Conservation (phyloP, 2,797 vertebrate genomes). For the Betta splendens region DNA sequence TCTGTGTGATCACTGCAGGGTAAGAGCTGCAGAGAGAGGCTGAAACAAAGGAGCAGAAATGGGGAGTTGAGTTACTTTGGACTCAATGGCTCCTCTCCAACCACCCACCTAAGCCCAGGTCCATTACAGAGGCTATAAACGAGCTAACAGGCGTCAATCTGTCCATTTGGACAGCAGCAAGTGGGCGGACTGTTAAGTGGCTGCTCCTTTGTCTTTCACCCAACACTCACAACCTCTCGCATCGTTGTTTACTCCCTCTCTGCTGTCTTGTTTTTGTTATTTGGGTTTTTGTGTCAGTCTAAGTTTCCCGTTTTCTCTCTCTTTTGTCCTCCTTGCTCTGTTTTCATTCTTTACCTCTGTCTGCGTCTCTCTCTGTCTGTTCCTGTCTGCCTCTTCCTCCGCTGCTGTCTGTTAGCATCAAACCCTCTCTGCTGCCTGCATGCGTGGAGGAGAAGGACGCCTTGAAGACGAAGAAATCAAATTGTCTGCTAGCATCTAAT, state of each 20-base stretch:
- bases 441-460: slow-evolving; percentile 48
- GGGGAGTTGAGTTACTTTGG: slow-evolving; percentile 70
- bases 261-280: slow-evolving; percentile 13
- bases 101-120: slow-evolving; percentile 84
- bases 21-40: slow-evolving; percentile 46
- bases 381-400: slow-evolving; percentile 19
- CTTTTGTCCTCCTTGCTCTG: background rate
- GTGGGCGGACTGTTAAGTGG: slow-evolving; percentile 70
- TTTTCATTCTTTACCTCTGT: slow-evolving; percentile 10
- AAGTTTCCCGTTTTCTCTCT: slow-evolving; percentile 7
- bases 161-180: slow-evolving; percentile 64
- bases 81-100: slow-evolving; percentile 84
- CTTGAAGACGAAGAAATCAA: slow-evolving; percentile 76
- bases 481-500: slow-evolving; percentile 78
- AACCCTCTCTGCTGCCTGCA: slow-evolving; percentile 15
- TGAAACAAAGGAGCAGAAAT: slow-evolving; percentile 62
- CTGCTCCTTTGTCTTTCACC: slow-evolving; percentile 41
- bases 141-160: slow-evolving; percentile 71
- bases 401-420: slow-evolving; percentile 33
- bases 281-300: slow-evolving; percentile 2
- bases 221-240: slow-evolving; percentile 34
- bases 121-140: slow-evolving; percentile 72
- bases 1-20: slow-evolving; percentile 42
- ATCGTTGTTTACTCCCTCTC: background rate
- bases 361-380: slow-evolving; percentile 23